Evolutionary conservation across 2,888 invertebrate genomes (phyloP).

Genomic region (Eristalis intricaria): DNA sequence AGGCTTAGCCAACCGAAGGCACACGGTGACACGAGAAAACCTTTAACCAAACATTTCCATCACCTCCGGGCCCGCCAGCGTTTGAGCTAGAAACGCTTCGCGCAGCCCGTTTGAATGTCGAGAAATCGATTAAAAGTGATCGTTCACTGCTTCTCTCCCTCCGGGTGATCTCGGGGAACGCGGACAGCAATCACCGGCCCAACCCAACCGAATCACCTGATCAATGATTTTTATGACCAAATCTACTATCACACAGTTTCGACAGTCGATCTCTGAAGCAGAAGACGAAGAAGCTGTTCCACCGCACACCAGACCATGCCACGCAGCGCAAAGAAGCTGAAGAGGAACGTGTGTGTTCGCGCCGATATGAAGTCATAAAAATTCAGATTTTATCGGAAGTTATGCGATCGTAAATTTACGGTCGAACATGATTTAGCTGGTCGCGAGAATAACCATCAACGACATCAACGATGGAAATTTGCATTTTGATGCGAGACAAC

Average conservation of each 20-base stretch:
- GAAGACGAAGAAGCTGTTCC: not conserved
- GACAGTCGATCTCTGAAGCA: not conserved
- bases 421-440: constrained; percentile 67
- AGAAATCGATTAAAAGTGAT: constrained; percentile 61
- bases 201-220: constrained; percentile 43
- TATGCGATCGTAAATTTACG: constrained; percentile 70
- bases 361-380: constrained; percentile 69
- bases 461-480: constrained; percentile 46
- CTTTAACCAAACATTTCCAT: constrained; percentile 10
- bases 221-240: constrained; percentile 62
- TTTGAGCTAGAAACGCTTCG: not conserved
- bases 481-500: constrained; percentile 61
- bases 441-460: constrained; percentile 47
- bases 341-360: constrained; percentile 41
- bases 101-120: not conserved
- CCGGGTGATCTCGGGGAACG: not conserved
- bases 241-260: constrained; percentile 22
- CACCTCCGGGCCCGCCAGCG: constrained; percentile 13
- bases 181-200: constrained; percentile 17
- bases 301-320: no score
- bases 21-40: constrained; percentile 18
- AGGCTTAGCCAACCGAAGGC: not conserved
- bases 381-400: constrained; percentile 70
- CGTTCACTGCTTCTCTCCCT: constrained; percentile 16
- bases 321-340: not conserved